Percentiles rank a stretch among this genome's conserved stretches.
These are phyloP conservation scores for Carettochelys insculpta DNA, from an alignment of 2,113 vertebrate genomes.

Conservation along the genomic window DNA sequence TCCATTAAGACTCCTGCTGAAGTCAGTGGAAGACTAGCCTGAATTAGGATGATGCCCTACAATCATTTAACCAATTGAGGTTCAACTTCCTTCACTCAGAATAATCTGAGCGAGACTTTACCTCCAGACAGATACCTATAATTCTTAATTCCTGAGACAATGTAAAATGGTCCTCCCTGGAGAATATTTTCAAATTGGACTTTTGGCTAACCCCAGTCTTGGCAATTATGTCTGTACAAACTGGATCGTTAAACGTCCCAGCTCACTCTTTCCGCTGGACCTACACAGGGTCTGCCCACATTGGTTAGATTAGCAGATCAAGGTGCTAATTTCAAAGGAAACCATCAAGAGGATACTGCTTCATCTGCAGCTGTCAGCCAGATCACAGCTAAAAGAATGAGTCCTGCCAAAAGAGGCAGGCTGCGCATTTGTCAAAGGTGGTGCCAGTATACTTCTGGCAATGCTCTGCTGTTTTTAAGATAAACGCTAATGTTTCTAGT, in stretches of 20 bases:
- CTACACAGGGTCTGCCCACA: neutral
- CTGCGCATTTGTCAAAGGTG: neutral
- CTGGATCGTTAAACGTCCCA: neutral
- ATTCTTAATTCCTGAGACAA: neutral
- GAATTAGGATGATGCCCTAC: neutral
- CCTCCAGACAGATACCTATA: neutral
- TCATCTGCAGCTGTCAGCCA: slow-evolving; percentile 22
- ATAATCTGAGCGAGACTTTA: neutral
- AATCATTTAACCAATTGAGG: neutral
- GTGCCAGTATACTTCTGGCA: neutral
- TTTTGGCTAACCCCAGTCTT: neutral
- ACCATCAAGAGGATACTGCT: slow-evolving; percentile 2
- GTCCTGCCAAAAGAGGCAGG: neutral
- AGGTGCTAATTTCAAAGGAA: slow-evolving; percentile 8
- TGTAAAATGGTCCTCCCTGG: neutral
- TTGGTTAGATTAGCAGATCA: neutral
- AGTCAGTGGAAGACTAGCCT: neutral
- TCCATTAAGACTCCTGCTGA: neutral
- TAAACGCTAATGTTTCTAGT: slow-evolving; percentile 12
- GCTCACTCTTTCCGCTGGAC: accelerated
- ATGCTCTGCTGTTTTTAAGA: neutral
- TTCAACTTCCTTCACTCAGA: neutral
- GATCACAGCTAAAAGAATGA: neutral
- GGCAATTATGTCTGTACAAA: neutral
- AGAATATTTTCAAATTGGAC: neutral